phyloP scores from a whole-genome alignment of 1,140 invertebrate genomes.

The Drosophila auraria region DNA sequence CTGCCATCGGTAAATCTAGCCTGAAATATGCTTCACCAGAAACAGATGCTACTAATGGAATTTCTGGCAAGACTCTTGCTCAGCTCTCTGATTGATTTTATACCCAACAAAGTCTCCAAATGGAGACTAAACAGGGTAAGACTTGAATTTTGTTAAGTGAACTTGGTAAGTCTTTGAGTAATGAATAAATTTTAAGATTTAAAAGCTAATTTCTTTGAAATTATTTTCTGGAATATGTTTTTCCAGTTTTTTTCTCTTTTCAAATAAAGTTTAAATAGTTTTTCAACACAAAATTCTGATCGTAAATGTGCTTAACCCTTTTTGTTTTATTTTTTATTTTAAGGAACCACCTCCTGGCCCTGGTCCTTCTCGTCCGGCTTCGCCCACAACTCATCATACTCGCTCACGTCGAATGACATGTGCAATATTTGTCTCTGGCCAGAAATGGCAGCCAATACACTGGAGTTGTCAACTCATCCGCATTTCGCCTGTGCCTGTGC shows the following conservation, averaged over 20 bases:
- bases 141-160: too few species aligned
- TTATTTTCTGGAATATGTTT: not conserved
- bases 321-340: too few species aligned
- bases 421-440: conserved; percentile 75
- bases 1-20: conserved; percentile 27
- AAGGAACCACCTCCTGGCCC: too few species aligned
- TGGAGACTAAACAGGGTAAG: too few species aligned
- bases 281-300: not conserved
- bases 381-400: conserved; percentile 36
- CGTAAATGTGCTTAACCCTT: not conserved
- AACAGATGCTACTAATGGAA: conserved; percentile 45
- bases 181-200: not conserved
- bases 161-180: too few species aligned
- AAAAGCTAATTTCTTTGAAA: too few species aligned
- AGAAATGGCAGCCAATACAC: conserved; percentile 75
- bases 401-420: conserved; percentile 70
- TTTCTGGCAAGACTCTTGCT: conserved; percentile 6
- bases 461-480: conserved; percentile 76
- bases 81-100: conserved; percentile 22
- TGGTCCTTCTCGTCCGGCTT: not conserved
- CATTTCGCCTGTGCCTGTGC: conserved; percentile 28
- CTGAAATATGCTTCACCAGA: conserved; percentile 30
- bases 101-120: not conserved
- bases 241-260: not conserved
- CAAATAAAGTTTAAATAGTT: not conserved